These are phyloP conservation scores for Leptinotarsa juncta DNA, from an alignment of 2,888 invertebrate species.

Conservation along the genomic window DNA sequence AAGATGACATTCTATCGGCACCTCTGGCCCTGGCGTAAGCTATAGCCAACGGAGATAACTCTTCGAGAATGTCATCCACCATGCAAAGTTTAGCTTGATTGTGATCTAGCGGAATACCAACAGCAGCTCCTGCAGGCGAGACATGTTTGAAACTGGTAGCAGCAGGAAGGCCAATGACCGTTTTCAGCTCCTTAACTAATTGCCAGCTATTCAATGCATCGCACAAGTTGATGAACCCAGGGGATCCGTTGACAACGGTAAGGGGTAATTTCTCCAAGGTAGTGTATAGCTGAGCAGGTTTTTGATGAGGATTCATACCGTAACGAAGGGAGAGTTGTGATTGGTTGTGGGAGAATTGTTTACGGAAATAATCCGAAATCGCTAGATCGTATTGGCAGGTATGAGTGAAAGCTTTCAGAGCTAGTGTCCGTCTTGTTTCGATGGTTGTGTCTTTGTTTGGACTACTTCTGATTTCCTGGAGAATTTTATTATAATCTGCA, in stretches of 20 bases:
- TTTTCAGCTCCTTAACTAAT: slow-evolving; percentile 87
- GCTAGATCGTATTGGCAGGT: slow-evolving; percentile 95
- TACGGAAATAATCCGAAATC: slow-evolving; percentile 95
- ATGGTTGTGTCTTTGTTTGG: slow-evolving; percentile 76
- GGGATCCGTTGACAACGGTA: slow-evolving; percentile 91
- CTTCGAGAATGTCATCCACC: slow-evolving; percentile 85
- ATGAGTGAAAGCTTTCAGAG: slow-evolving; percentile 95
- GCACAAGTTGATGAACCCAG: slow-evolving; percentile 97
- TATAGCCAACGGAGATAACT: slow-evolving; percentile 83
- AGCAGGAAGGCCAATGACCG: slow-evolving; percentile 85
- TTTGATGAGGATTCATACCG: slow-evolving; percentile 98
- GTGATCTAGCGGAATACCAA: slow-evolving; percentile 81
- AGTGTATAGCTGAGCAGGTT: slow-evolving; percentile 93
- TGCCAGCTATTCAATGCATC: slow-evolving; percentile 99
- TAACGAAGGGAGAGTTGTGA: slow-evolving; percentile 89
- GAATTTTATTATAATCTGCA: slow-evolving; percentile 82
- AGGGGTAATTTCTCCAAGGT: slow-evolving; percentile 83
- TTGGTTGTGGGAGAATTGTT: slow-evolving; percentile 82
- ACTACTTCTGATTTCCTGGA: slow-evolving; percentile 74
- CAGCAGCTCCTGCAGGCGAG: slow-evolving; percentile 96
- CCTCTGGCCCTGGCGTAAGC: slow-evolving; percentile 97
- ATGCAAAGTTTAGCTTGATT: slow-evolving; percentile 90
- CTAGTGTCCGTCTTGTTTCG: slow-evolving; percentile 82
- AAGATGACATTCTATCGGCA: slow-evolving; percentile 99
- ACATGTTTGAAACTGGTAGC: slow-evolving; percentile 99